These are phyloP conservation scores for Lota lota DNA, from an alignment of 2,113 vertebrate species.

Conservation along the genomic window DNA sequence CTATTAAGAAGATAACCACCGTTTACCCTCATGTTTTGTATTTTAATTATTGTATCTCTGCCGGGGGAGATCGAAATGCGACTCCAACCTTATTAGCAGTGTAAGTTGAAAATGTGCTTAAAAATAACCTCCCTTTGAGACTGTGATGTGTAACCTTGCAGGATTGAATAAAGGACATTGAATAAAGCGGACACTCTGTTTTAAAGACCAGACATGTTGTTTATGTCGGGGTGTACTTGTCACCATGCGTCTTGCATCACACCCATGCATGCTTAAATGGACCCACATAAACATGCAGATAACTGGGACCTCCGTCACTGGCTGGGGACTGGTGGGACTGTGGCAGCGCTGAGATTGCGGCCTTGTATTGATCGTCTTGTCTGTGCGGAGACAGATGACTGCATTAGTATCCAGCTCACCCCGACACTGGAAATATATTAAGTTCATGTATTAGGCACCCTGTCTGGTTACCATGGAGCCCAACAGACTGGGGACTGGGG, in stretches of 20 bases:
- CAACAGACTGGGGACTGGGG: slow-evolving; percentile 48
- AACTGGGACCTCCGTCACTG: slow-evolving; percentile 45
- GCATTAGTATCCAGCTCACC: slow-evolving; percentile 78
- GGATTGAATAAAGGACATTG: no score
- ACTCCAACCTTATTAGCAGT: no score
- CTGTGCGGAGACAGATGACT: slow-evolving; percentile 77
- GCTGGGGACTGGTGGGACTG: slow-evolving; percentile 43
- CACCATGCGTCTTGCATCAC: background rate
- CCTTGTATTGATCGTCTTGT: slow-evolving; percentile 77
- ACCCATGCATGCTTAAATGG: slow-evolving; percentile 23
- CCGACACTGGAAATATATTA: slow-evolving; percentile 81
- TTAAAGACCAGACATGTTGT: no score
- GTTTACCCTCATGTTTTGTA: no score
- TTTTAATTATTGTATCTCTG: no score
- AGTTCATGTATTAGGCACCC: slow-evolving; percentile 79
- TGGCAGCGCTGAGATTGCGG: slow-evolving; percentile 59
- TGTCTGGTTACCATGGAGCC: slow-evolving; percentile 81
- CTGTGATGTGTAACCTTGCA: no score
- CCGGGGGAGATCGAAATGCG: no score
- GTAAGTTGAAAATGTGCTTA: no score
- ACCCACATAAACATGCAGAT: slow-evolving; percentile 16
- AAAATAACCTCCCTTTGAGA: no score
- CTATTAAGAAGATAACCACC: no score
- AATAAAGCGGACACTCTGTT: no score
- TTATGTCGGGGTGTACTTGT: no score